Evolutionary conservation across 2,797 vertebrate species (phyloP).

Genomic region (Gambusia yucatana): DNA sequence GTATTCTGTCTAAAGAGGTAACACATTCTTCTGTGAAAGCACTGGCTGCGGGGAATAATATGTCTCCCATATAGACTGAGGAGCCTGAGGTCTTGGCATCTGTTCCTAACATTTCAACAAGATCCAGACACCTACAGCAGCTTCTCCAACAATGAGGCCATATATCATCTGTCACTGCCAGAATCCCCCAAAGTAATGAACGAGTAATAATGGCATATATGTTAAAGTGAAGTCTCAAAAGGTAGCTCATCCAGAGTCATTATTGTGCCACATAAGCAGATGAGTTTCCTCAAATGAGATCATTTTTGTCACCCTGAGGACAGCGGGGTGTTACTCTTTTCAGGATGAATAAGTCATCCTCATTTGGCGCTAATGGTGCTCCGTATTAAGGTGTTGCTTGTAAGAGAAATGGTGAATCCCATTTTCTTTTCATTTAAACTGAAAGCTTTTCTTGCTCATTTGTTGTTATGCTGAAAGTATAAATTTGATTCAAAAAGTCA

Average conservation of each 20-base stretch:
- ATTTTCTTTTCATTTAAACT: slow-evolving; percentile 67
- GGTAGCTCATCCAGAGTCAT: slow-evolving; percentile 72
- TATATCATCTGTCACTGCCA: slow-evolving; percentile 69
- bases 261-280: slow-evolving; percentile 71
- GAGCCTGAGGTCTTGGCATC: slow-evolving; percentile 66
- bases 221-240: slow-evolving; percentile 68
- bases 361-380: slow-evolving; percentile 70
- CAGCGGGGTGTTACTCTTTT: slow-evolving; percentile 61
- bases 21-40: slow-evolving; percentile 47
- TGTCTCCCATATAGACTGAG: slow-evolving; percentile 56
- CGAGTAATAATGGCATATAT: slow-evolving; percentile 72
- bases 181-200: slow-evolving; percentile 70
- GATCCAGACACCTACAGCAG: slow-evolving; percentile 53
- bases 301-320: slow-evolving; percentile 69
- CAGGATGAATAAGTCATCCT: slow-evolving; percentile 70
- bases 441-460: slow-evolving; percentile 71
- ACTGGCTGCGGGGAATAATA: slow-evolving; percentile 54
- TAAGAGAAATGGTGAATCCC: slow-evolving; percentile 58
- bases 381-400: slow-evolving; percentile 69
- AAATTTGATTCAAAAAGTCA: slow-evolving; percentile 17
- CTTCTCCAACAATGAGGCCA: slow-evolving; percentile 47
- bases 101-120: slow-evolving; percentile 59
- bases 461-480: slow-evolving; percentile 46
- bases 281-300: slow-evolving; percentile 74
- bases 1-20: slow-evolving; percentile 52